Evolutionary conservation across 2,888 invertebrate genomes (phyloP).

Genomic region (Volucella inflata): DNA sequence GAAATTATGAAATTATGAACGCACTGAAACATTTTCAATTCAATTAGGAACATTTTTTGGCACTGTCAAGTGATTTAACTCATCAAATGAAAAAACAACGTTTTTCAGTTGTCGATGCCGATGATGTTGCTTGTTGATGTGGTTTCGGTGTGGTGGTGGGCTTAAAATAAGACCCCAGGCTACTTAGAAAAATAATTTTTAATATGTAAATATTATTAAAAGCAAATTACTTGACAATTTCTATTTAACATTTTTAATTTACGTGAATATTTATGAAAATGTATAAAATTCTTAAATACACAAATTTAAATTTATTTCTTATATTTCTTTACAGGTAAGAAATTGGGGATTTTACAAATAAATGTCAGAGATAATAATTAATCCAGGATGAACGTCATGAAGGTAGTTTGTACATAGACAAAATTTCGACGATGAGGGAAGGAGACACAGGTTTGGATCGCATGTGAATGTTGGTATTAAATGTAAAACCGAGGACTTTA

Average conservation of each 20-base stretch:
- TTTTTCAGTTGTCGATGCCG: slow-evolving; percentile 4
- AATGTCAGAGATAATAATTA: not conserved
- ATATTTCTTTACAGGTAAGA: slow-evolving; percentile 62
- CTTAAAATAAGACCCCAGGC: not conserved
- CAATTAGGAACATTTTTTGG: slow-evolving; percentile 64
- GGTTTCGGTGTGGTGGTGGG: not conserved
- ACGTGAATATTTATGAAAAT: no score
- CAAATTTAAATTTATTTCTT: not conserved
- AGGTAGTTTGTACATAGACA: not conserved
- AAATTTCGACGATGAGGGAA: no score
- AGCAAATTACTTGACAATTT: slow-evolving; percentile 3
- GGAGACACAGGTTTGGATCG: no score
- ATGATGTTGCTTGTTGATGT: slow-evolving; percentile 6
- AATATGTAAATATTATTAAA: slow-evolving; percentile 1
- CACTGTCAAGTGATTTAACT: slow-evolving; percentile 42
- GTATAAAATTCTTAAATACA: no score
- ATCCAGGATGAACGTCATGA: not conserved
- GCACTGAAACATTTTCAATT: slow-evolving; percentile 56
- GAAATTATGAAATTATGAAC: slow-evolving; percentile 25
- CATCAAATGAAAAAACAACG: slow-evolving; percentile 56
- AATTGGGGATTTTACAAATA: slow-evolving; percentile 5
- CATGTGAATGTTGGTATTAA: no score
- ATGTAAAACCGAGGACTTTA: no score
- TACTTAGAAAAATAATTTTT: slow-evolving; percentile 37
- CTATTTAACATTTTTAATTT: not conserved